Evolutionary conservation across 2,113 vertebrate genomes (phyloP), one percentile per base, ranked within the genome.

Genomic region (Telmatochromis bifrenatus): DNA sequence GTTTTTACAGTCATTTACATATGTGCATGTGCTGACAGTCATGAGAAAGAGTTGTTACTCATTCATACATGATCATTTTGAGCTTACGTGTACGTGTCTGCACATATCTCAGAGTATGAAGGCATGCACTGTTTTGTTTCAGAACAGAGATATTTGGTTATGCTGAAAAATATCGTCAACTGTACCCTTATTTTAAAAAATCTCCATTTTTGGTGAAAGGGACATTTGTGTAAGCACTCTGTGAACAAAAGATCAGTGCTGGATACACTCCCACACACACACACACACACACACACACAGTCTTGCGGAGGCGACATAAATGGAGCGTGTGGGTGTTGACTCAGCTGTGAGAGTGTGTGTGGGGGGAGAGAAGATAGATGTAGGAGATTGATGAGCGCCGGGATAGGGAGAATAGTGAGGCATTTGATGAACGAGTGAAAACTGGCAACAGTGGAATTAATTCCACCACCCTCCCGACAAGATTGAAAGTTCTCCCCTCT

Each of bases 381-480:
- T 65, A 58, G 73, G 84, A 95, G 93, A 95, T 94, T 95, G 95
- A 96, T 94, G 95, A 95, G 92, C 15, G 81, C 60, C 33, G 83
- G 93, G 92, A 94, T 86, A 79, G 88, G 84, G 91, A 92, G 92
- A 95, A 95, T 91, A 90, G 95, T 89, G 91, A 95, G 91, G 92
- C 94, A 94, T 94, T 93, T 96, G 96, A 96, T 96, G 95, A 96
- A 96, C 84, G 95, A 96, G 95, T 92, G 94, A 89, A 95, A 96
- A 95, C 91, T 93, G 93, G 94, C 93, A 94, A 94, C 93, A 81
- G 94, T 87, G 89, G 93, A 94, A 96, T 96, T 95, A 95, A 96
- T 95, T 95, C 95, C 93, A 92, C 91, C 17, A 77, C 73, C 73
- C 92, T 89, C 91, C 60, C 4, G 73, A 88, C 70, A 93, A 95